These are phyloP conservation scores for Pyrrhosoma nymphula DNA, from an alignment of 2,888 invertebrate genomes.

Conservation along the genomic window DNA sequence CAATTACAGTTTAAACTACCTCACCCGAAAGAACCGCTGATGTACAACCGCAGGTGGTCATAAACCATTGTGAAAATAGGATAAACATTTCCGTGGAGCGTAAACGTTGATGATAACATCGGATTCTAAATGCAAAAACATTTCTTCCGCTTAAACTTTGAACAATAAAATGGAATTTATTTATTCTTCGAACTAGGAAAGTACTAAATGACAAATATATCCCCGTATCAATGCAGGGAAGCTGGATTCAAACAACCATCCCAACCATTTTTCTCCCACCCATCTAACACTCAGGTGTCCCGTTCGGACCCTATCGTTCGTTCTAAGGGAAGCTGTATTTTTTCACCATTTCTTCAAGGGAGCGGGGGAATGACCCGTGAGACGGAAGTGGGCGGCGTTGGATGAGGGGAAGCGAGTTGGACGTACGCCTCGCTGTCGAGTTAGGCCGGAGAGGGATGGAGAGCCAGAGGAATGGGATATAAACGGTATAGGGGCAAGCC, in stretches of 20 bases:
- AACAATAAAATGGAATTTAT: no score
- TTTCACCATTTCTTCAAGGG: background rate
- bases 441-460: background rate
- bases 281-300: conserved; percentile 27
- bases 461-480: background rate
- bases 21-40: no score
- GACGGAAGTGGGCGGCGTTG: background rate
- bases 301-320: background rate
- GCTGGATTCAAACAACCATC: background rate
- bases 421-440: background rate
- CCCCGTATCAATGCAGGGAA: no score
- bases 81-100: no score
- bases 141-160: no score
- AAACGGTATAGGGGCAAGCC: conserved; percentile 25
- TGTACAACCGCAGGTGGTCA: no score
- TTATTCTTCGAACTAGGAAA: no score
- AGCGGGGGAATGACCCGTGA: background rate
- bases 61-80: no score
- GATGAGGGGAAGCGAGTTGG: background rate
- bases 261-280: background rate
- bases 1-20: no score
- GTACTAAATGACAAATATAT: no score
- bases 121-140: no score
- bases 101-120: no score
- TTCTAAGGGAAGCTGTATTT: background rate